Evolutionary conservation across 2,113 vertebrate genomes (phyloP).

Genomic region (Eidolon helvum): DNA sequence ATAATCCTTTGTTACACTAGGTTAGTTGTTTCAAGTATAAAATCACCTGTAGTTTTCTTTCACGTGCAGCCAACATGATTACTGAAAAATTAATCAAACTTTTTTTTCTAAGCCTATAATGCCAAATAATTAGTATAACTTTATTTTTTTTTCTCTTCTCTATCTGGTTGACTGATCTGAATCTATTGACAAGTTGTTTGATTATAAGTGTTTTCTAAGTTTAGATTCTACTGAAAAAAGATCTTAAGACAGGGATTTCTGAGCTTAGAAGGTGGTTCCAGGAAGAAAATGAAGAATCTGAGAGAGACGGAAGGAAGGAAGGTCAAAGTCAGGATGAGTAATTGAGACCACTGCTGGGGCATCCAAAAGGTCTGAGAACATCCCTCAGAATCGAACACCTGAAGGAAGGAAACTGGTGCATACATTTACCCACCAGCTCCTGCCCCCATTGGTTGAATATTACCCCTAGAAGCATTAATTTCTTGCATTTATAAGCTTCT

Average conservation of each 20-base stretch:
- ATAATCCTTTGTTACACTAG: constrained; percentile 4
- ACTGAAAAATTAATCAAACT: constrained; percentile 49
- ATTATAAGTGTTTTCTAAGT: background rate
- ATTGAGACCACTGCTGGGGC: background rate
- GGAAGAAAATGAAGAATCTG: background rate
- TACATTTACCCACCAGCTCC: background rate
- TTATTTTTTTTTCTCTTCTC: background rate
- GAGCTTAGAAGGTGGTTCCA: background rate
- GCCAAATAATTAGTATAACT: background rate
- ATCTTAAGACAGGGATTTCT: background rate
- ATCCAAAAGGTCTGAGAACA: background rate
- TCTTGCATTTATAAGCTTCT: background rate
- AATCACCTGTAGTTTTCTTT: background rate
- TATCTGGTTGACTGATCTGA: background rate
- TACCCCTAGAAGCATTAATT: background rate
- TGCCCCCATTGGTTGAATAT: background rate
- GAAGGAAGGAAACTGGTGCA: background rate
- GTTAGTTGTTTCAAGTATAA: background rate
- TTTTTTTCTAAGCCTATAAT: background rate
- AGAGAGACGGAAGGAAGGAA: background rate
- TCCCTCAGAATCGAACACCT: background rate
- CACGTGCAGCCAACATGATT: constrained; percentile 8
- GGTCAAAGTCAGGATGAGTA: background rate
- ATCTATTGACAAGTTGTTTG: background rate
- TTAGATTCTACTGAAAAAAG: background rate